Evolutionary conservation across 2,888 invertebrate species (phyloP).

Genomic region (Syritta pipiens): DNA sequence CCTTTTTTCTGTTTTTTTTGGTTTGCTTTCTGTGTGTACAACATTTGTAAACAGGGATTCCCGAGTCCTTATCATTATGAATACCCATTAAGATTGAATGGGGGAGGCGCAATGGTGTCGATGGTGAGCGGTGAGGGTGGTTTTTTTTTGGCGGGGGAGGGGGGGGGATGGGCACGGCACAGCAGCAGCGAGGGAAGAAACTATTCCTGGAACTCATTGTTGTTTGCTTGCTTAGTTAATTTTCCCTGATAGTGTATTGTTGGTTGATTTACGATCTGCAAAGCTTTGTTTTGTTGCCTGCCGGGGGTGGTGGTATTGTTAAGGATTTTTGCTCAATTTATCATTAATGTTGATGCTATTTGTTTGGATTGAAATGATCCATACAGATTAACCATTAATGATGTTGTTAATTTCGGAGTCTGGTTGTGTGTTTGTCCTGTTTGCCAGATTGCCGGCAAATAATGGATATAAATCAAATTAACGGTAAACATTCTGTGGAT

Average conservation of each 20-base stretch:
- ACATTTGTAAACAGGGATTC: slow-evolving; percentile 47
- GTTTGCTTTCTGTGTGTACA: slow-evolving; percentile 4
- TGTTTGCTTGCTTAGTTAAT: slow-evolving; percentile 67
- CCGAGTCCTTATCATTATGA: slow-evolving; percentile 64
- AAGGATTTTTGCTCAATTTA: slow-evolving; percentile 48
- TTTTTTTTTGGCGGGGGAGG: too few relatives aligned
- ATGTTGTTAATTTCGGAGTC: slow-evolving; percentile 23
- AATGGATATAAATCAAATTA: slow-evolving; percentile 1
- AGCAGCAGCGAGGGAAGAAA: slow-evolving; percentile 2
- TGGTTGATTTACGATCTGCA: slow-evolving; percentile 61
- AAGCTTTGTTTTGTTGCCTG: slow-evolving; percentile 53
- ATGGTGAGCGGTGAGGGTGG: background rate
- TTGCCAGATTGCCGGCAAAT: slow-evolving; percentile 1
- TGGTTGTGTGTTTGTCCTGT: background rate
- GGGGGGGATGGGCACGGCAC: too few relatives aligned
- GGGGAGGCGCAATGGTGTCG: slow-evolving; percentile 12
- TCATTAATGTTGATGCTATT: slow-evolving; percentile 46
- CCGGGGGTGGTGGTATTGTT: slow-evolving; percentile 18
- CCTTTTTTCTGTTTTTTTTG: background rate
- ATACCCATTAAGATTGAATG: slow-evolving; percentile 66
- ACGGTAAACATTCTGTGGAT: background rate
- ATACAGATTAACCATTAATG: slow-evolving; percentile 48
- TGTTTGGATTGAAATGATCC: slow-evolving; percentile 42
- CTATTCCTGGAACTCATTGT: slow-evolving; percentile 48
- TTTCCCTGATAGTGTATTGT: slow-evolving; percentile 53